phyloP scores from a whole-genome alignment of 2,888 invertebrate genomes.

The Caenorhabditis sp. region DNA sequence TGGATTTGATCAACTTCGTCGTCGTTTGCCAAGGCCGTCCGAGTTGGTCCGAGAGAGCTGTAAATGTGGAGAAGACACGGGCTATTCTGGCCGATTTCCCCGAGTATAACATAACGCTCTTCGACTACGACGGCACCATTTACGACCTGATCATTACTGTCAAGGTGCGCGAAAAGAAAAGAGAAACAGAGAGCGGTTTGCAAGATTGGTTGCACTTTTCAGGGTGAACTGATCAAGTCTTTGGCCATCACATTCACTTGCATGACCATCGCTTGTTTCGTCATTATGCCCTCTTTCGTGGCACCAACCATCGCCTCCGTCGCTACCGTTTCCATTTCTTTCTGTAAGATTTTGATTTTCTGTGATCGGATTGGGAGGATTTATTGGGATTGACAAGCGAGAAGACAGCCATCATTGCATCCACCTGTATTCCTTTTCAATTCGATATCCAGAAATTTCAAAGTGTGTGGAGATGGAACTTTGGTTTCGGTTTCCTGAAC shows the following conservation, averaged over 20 bases:
- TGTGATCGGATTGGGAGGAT: not conserved
- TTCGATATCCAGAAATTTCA: too few species aligned
- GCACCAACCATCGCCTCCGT: constrained; percentile 75
- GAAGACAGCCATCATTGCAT: too few species aligned
- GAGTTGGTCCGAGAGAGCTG: constrained; percentile 76
- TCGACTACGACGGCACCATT: constrained; percentile 82
- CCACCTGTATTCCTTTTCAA: too few species aligned
- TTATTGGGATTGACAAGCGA: too few species aligned
- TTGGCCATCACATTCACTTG: constrained; percentile 77
- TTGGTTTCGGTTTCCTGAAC: not conserved
- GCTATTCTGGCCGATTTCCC: constrained; percentile 74
- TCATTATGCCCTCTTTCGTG: constrained; percentile 75
- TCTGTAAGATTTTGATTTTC: constrained; percentile 69
- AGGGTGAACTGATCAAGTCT: constrained; percentile 78
- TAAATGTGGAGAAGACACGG: constrained; percentile 70
- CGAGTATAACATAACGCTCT: constrained; percentile 74
- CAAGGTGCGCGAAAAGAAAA: constrained; percentile 66
- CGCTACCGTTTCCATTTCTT: constrained; percentile 78
- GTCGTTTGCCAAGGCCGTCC: constrained; percentile 69
- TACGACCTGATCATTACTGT: constrained; percentile 81
- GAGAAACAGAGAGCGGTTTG: constrained; percentile 10
- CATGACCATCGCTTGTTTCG: constrained; percentile 79
- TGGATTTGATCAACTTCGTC: constrained; percentile 76
- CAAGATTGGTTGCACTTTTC: constrained; percentile 32
- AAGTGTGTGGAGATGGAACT: too few species aligned